These are phyloP conservation scores for Notamacropus eugenii DNA, from an alignment of 2,797 vertebrate species.

Conservation along the genomic window DNA sequence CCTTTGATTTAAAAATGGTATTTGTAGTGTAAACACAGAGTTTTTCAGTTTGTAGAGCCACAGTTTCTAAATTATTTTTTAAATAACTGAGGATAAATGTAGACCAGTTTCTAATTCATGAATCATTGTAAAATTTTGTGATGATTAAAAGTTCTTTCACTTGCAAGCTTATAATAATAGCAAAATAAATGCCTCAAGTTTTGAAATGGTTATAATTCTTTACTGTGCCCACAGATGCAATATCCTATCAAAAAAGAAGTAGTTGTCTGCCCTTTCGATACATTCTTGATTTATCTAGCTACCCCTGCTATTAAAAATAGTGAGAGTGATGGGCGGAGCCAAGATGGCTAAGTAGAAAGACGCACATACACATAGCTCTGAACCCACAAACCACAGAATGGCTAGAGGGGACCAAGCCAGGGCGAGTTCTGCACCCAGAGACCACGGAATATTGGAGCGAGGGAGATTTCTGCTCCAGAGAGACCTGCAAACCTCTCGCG, in stretches of 20 bases:
- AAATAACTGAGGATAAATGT: not conserved
- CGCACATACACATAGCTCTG: too few species aligned
- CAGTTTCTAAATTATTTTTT: not conserved
- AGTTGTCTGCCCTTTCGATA: not conserved
- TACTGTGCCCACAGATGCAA: not conserved
- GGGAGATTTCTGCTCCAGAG: too few species aligned
- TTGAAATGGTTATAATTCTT: not conserved
- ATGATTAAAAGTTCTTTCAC: not conserved
- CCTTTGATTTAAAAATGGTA: not conserved
- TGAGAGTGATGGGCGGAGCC: too few species aligned
- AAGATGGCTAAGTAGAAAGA: too few species aligned
- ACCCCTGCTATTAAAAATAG: not conserved
- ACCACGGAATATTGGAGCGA: too few species aligned
- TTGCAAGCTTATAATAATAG: not conserved
- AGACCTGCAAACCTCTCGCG: too few species aligned
- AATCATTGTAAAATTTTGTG: not conserved
- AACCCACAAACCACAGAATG: too few species aligned
- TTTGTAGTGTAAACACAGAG: not conserved
- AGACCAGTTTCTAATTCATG: not conserved
- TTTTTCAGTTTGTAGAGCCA: not conserved
- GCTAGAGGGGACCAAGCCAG: too few species aligned
- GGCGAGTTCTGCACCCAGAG: too few species aligned
- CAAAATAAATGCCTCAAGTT: not conserved
- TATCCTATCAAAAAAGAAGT: not conserved
- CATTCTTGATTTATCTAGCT: conserved; percentile 5